phyloP scores from a whole-genome alignment of 2,797 vertebrate genomes.

The Karalla daura region DNA sequence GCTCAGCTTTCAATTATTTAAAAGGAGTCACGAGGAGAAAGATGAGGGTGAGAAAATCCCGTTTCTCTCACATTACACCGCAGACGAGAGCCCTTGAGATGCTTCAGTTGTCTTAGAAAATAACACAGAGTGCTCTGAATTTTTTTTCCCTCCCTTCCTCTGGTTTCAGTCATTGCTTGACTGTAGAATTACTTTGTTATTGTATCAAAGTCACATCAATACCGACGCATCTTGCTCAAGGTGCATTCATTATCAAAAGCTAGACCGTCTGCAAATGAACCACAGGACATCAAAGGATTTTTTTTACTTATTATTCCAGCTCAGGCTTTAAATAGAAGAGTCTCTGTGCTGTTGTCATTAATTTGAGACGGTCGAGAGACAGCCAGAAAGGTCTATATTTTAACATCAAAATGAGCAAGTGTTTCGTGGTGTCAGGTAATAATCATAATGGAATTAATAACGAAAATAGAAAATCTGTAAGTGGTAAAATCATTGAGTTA shows the following conservation, averaged over 20 bases:
- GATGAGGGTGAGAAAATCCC: conserved; percentile 65
- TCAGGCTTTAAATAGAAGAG: neutral
- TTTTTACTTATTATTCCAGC: conserved; percentile 5
- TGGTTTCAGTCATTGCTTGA: conserved; percentile 27
- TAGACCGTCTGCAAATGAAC: conserved; percentile 2
- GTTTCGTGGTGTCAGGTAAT: neutral
- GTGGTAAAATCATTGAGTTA: no score
- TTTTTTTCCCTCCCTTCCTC: conserved; percentile 17
- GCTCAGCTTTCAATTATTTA: conserved; percentile 76
- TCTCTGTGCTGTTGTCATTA: neutral
- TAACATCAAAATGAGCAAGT: neutral
- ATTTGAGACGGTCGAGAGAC: neutral
- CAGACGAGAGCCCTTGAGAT: conserved; percentile 63
- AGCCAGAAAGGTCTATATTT: conserved; percentile 2
- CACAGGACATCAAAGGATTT: neutral
- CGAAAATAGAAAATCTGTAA: no score
- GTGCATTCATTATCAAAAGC: conserved; percentile 19
- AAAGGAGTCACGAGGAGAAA: conserved; percentile 67
- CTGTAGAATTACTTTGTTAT: conserved; percentile 31
- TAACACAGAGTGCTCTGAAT: conserved; percentile 51
- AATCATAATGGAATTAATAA: neutral
- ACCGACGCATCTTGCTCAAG: neutral
- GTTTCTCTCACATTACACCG: conserved; percentile 57
- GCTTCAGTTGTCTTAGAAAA: conserved; percentile 66
- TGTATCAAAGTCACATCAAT: conserved; percentile 34